Conservation (phyloP, 2,797 vertebrate genomes). For the Pipistrellus pipistrellus region DNA sequence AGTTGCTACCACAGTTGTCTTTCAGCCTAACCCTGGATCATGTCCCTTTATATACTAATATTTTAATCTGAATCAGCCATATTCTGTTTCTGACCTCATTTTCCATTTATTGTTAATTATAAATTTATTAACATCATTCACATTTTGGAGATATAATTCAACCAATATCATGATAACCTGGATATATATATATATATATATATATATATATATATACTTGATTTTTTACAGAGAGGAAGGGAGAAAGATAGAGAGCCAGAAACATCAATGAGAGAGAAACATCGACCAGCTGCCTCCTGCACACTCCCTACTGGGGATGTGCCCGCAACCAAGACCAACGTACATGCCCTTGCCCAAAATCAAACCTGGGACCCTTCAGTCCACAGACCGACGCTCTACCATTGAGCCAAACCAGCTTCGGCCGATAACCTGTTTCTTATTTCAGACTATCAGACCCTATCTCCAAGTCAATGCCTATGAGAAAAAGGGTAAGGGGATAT, state of each 20-base stretch:
- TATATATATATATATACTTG: too few relatives aligned
- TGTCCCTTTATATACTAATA: neutral
- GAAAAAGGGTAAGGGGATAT: neutral
- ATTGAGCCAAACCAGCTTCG: too few relatives aligned
- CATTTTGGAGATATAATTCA: neutral
- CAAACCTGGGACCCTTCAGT: too few relatives aligned
- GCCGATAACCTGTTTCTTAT: neutral
- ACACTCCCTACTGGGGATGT: too few relatives aligned
- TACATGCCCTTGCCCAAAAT: too few relatives aligned
- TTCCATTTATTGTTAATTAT: neutral
- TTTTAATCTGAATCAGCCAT: neutral
- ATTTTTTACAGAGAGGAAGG: too few relatives aligned
- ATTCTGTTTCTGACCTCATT: neutral
- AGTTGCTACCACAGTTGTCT: neutral
- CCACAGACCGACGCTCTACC: too few relatives aligned
- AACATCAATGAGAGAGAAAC: too few relatives aligned
- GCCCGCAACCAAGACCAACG: too few relatives aligned
- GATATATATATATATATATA: too few relatives aligned
- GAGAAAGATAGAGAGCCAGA: too few relatives aligned
- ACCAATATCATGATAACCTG: neutral
- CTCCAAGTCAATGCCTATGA: neutral
- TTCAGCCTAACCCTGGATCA: neutral
- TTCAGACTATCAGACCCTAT: neutral
- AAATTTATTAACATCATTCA: neutral
- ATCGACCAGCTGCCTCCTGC: too few relatives aligned